These are phyloP conservation scores for Trachelus tabidus DNA, from an alignment of 2,888 invertebrate genomes.

Conservation along the genomic window DNA sequence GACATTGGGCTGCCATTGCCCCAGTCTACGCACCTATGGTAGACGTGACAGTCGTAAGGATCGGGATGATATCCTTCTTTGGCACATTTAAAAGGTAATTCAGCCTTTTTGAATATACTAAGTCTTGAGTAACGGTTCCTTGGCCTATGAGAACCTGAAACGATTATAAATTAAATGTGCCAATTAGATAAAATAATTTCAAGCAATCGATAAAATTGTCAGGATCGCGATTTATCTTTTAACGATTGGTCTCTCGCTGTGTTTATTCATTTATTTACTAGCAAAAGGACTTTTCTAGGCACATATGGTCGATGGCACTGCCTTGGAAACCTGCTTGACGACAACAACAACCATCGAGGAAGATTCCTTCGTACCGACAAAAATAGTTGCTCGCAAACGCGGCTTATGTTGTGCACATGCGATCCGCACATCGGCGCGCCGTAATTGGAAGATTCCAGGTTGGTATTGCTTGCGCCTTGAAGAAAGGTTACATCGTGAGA, in stretches of 20 bases:
- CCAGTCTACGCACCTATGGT: slow-evolving; percentile 80
- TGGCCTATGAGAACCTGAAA: slow-evolving; percentile 16
- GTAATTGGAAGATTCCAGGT: neutral
- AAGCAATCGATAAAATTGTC: slow-evolving; percentile 7
- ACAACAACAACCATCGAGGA: slow-evolving; percentile 39
- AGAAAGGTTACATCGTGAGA: neutral
- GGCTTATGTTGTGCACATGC: neutral
- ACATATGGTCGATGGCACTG: neutral
- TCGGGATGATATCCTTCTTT: slow-evolving; percentile 80
- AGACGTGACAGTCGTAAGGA: slow-evolving; percentile 77
- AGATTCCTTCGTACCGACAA: slow-evolving; percentile 10
- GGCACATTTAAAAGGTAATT: slow-evolving; percentile 69
- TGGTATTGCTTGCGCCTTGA: neutral
- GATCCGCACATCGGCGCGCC: neutral
- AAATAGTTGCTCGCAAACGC: neutral
- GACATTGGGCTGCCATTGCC: slow-evolving; percentile 69
- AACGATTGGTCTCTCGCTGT: neutral
- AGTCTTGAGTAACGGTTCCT: neutral
- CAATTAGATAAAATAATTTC: neutral
- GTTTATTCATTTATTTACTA: neutral
- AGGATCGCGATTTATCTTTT: neutral
- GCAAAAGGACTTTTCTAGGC: neutral
- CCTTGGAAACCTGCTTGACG: slow-evolving; percentile 55
- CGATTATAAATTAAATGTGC: slow-evolving; percentile 5
- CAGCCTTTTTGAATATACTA: neutral